Conservation (phyloP, 1,140 invertebrate species). For the Danaus melanippus region DNA sequence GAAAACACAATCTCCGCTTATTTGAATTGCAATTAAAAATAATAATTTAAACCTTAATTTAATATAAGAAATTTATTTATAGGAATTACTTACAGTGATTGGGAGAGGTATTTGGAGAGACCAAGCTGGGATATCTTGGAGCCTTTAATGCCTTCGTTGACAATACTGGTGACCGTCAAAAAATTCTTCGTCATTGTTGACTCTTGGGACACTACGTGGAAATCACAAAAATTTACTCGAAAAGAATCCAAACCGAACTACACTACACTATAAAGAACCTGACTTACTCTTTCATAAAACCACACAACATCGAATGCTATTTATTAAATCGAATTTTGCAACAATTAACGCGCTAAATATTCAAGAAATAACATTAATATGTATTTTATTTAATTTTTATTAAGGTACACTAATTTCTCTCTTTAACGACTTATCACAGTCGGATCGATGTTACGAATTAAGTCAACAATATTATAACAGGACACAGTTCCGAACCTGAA, state of each 20-base stretch:
- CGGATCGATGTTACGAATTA: conserved; percentile 36
- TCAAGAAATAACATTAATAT: conserved; percentile 27
- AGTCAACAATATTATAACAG: neutral
- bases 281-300: conserved; percentile 53
- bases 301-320: conserved; percentile 24
- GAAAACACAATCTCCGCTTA: too few relatives aligned
- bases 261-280: too few relatives aligned
- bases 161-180: conserved; percentile 74
- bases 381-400: neutral
- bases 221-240: conserved; percentile 26
- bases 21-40: too few relatives aligned
- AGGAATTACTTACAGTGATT: conserved; percentile 78
- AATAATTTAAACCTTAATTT: neutral
- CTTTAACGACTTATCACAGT: conserved; percentile 49
- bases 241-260: conserved; percentile 17
- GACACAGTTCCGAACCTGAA: conserved; percentile 22
- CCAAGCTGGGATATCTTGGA: conserved; percentile 80
- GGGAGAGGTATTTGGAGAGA: conserved; percentile 79
- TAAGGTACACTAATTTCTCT: conserved; percentile 34
- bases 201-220: conserved; percentile 58
- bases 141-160: conserved; percentile 81
- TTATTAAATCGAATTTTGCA: conserved; percentile 30
- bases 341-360: conserved; percentile 50
- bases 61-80: neutral
- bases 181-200: conserved; percentile 68